Evolutionary conservation across 1,140 invertebrate genomes (phyloP).

Genomic region (silkworm (Bombyx mori)): DNA sequence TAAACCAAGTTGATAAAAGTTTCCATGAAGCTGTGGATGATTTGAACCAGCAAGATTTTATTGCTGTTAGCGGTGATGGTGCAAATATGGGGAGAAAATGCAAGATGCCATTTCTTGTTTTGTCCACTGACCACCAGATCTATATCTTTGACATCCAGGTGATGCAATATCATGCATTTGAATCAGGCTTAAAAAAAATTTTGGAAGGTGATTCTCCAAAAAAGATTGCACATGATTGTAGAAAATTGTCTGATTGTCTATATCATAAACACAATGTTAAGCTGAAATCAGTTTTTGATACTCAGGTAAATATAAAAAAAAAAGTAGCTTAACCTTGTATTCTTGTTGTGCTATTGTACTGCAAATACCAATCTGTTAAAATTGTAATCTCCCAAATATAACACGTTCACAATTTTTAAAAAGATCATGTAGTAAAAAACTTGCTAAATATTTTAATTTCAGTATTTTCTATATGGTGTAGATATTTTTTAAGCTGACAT

Average conservation of each 20-base stretch:
- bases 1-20: conserved; percentile 61
- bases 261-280: conserved; percentile 66
- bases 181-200: conserved; percentile 55
- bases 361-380: no score
- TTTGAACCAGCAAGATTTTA: conserved; percentile 45
- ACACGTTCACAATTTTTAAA: no score
- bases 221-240: conserved; percentile 69
- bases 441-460: no score
- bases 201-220: conserved; percentile 58
- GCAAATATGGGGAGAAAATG: conserved; percentile 62
- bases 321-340: no score
- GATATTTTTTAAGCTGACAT: no score
- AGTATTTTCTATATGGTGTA: no score
- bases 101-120: conserved; percentile 61
- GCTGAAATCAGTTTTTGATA: conserved; percentile 67
- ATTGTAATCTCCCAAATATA: no score
- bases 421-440: no score
- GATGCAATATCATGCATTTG: conserved; percentile 64
- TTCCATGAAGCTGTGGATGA: conserved; percentile 59
- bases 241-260: conserved; percentile 66
- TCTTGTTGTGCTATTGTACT: no score
- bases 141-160: conserved; percentile 69
- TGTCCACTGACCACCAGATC: conserved; percentile 61
- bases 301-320: conserved; percentile 39
- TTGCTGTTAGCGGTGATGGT: conserved; percentile 59